Base-by-base conservation (phyloP, 2,797 vertebrate genomes). In the Schizothorax lantsangensis region DNA sequence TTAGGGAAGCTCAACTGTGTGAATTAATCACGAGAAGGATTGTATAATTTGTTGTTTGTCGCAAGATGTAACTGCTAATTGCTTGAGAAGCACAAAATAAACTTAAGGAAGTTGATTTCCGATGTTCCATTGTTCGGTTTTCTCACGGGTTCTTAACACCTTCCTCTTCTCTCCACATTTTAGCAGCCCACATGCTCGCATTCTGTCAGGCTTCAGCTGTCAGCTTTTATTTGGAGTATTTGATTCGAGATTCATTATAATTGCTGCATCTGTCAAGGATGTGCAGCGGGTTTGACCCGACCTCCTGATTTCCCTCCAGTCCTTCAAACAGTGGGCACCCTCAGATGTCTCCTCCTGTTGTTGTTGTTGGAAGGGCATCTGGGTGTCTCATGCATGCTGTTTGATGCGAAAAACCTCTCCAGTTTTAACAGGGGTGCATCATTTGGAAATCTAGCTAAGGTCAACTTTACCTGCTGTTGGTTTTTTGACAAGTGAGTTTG, bases 391-490 rank as follows among this genome's bases (percentile, higher is more conserved):
- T 26, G 45, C 79, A 81, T 88, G 87, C 83, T 36, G 78, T 81
- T 68, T 88, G 83, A 88, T 85, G 59, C 4, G 17, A 43, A 80
- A 62, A 66, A 74, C 43, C 43, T 69, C 36, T 52, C 45, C 68
- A 19, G 71, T 81, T 75, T 81, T 52, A 79, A 71, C 79, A 57
- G 49, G 26, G 3, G 36, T 14, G 33, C 78, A 62, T 64, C 40
- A 30, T 86, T 81, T 81, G 68, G 69, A 86, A 81, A 49, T 86
- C 40, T 59, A 79, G 59, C 75, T 85, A 75, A 77, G 69, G 79
- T 84, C 57, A 47, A 36, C 23, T 68, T 80, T 21, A 79, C 59
- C 68, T 74, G 33, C 57, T 80, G 54, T 52, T 66, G 38, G 15
- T 66, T 72, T 68, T 66, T 64, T 85, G 87, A 84, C 83, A 81